phyloP scores from a whole-genome alignment of 2,113 vertebrate species.

The Caracal caracal region DNA sequence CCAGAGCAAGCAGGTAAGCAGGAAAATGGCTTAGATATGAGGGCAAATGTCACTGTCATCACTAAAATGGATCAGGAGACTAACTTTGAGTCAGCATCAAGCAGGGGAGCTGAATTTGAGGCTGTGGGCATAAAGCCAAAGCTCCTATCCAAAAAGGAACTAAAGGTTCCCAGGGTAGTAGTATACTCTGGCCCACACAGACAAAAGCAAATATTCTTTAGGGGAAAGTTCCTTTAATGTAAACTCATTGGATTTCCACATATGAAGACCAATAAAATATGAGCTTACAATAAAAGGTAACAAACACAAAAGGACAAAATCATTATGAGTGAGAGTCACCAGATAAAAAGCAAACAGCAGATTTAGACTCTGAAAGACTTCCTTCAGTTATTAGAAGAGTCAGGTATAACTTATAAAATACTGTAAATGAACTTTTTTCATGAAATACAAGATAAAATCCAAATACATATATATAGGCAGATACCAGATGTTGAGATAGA shows the following conservation, averaged over 20 bases:
- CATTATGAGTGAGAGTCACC: not conserved
- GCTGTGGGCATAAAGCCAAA: not conserved
- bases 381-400: not conserved
- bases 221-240: not conserved
- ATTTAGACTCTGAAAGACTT: not conserved
- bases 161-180: not conserved
- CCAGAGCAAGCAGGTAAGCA: not conserved
- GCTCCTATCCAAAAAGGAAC: not conserved
- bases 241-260: not conserved
- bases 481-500: not conserved
- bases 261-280: not conserved
- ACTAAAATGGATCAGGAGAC: not conserved
- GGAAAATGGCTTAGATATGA: not conserved
- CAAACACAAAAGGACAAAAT: not conserved
- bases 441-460: not conserved
- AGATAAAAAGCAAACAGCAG: not conserved
- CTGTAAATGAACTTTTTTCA: not conserved
- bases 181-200: not conserved
- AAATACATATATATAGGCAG: not conserved
- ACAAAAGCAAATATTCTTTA: not conserved
- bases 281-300: not conserved
- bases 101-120: not conserved
- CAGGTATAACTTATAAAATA: not conserved
- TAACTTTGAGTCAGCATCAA: not conserved
- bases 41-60: not conserved